These are phyloP conservation scores for Conus canariensis DNA, from an alignment of 2,888 invertebrate genomes.

Conservation along the genomic window DNA sequence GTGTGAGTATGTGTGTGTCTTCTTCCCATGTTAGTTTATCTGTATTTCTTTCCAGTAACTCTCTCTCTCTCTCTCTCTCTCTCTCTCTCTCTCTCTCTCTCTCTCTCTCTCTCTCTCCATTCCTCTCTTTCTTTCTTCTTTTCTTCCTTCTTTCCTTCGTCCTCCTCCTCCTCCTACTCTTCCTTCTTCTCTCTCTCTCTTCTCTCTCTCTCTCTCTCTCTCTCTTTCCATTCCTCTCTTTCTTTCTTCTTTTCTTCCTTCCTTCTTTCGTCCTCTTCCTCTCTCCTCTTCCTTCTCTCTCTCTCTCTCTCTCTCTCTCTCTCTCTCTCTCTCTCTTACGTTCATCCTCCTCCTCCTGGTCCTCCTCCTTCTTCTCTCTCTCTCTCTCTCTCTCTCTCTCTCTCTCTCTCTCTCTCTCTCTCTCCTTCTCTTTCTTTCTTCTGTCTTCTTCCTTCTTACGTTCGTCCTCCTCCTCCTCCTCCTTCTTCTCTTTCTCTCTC, in stretches of 20 bases:
- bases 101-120: neutral
- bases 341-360: neutral
- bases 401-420: neutral
- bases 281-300: neutral
- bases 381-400: slow-evolving; percentile 7
- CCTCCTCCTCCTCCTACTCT: neutral
- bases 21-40: neutral
- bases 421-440: neutral
- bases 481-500: no score
- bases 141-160: neutral
- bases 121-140: neutral
- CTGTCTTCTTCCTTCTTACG: neutral
- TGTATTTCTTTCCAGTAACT: neutral
- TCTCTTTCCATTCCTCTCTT: neutral
- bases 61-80: slow-evolving; percentile 8
- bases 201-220: neutral
- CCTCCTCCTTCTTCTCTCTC: neutral
- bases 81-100: neutral
- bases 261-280: neutral
- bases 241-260: neutral
- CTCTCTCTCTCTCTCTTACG: neutral
- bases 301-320: neutral
- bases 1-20: neutral
- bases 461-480: no score
- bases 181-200: neutral